Evolutionary conservation across 2,888 invertebrate species (phyloP).

Genomic region (Stegophylla sp.): DNA sequence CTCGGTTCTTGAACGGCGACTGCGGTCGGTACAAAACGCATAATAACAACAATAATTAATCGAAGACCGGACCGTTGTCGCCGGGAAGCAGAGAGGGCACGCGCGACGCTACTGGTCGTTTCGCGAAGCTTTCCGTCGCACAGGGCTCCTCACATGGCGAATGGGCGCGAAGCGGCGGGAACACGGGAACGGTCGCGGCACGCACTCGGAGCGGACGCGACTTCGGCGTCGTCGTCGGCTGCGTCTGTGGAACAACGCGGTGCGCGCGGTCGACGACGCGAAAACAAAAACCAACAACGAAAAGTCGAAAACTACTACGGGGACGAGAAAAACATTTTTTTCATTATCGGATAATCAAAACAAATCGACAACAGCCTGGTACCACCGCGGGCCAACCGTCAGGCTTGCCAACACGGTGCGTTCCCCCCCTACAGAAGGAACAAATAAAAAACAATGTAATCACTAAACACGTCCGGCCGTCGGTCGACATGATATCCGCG

Average conservation of each 20-base stretch:
- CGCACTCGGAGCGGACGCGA: neutral
- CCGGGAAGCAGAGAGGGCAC: conserved; percentile 12
- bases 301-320: conserved; percentile 31
- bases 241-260: conserved; percentile 2
- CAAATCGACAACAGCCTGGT: conserved; percentile 58
- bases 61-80: neutral
- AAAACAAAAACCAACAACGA: conserved; percentile 48
- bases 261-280: conserved; percentile 32
- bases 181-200: neutral
- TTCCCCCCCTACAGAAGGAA: neutral
- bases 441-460: no score
- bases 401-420: conserved; percentile 35
- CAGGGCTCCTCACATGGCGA: conserved; percentile 43
- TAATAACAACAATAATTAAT: conserved; percentile 29
- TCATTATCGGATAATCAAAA: conserved; percentile 59
- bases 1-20: conserved; percentile 9
- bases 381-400: conserved; percentile 51
- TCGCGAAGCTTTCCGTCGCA: conserved; percentile 29
- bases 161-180: conserved; percentile 4
- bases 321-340: conserved; percentile 53
- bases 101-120: conserved; percentile 43
- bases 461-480: no score
- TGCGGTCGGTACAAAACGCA: conserved; percentile 22
- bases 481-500: no score
- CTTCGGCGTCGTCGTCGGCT: conserved; percentile 14